Evolutionary conservation across 2,888 invertebrate species (phyloP), one percentile per base, ranked within the genome.

Genomic region (Sarcophaga carnaria): DNA sequence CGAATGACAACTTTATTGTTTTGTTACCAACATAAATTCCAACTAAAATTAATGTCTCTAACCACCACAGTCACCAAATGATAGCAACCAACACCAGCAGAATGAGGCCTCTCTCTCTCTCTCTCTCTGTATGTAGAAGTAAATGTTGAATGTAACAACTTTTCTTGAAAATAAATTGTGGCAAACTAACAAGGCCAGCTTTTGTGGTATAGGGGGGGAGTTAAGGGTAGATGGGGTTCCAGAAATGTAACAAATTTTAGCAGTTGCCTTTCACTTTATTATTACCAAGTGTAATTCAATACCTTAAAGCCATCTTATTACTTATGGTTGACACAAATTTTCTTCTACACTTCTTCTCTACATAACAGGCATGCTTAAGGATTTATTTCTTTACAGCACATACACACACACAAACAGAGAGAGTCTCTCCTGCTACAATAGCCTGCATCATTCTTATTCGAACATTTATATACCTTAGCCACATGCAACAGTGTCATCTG

Each of bases 1-100:
- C 91, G 91, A 91, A 91, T 91, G 91, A 91, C 91, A 91, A 91
- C 90, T 91, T 91, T 91, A 91, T 91, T 91, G 91, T 90, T 88
- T 85, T 86, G 83, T 77, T 77, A 80, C 84, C 79, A 86, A 88
- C 86, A 86, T 86, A 86, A 86, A 88, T 88, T 83, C 37, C 72
- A 25, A 85, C 63, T 22, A 63, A 85, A 82, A 84, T 84, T 75
- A 81, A 87, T 81, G 87, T 78, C 74, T 78, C 37, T 10, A 37
- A 37, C 37, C 37, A 71, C 54, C 71, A 25, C 54, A 71, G n/a
- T 5, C 27, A 25, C 59, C 22, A 25, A 71, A 22, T 37, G 37
- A 37, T 37, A 10, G 37, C 37, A 37, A 37, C 37, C 37, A 37
- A 37, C 37, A 37, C 37, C 37, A 37, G 37, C 37, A 37, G 37